phyloP scores from a whole-genome alignment of 2,888 invertebrate species.

The Leucoma salicis region DNA sequence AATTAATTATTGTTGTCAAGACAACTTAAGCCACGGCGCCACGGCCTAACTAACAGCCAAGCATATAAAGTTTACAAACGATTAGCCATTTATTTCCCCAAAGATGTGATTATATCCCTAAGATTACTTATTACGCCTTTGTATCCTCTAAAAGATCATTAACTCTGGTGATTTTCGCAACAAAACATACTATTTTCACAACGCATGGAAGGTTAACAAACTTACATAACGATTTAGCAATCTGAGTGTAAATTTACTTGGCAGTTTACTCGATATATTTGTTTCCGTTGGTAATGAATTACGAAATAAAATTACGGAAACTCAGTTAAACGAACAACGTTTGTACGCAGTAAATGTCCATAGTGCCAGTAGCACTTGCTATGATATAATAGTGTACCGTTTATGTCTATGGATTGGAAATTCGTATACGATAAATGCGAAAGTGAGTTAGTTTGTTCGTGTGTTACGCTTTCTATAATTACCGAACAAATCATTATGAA shows the following conservation, averaged over 20 bases:
- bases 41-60: constrained; percentile 10
- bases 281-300: constrained; percentile 11
- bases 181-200: constrained; percentile 7
- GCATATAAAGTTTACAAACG: constrained; percentile 19
- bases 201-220: constrained; percentile 14
- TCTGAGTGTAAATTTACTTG: constrained; percentile 12
- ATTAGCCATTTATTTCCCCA: constrained; percentile 15
- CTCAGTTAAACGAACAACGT: neutral
- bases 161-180: neutral
- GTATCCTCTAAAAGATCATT: constrained; percentile 3
- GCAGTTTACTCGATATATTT: constrained; percentile 30
- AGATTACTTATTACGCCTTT: constrained; percentile 11
- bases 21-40: constrained; percentile 12
- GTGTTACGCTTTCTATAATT: no score
- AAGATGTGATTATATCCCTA: constrained; percentile 7
- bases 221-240: constrained; percentile 15
- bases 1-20: constrained; percentile 9
- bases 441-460: no score
- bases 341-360: neutral
- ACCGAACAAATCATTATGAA: no score
- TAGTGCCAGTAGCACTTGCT: neutral
- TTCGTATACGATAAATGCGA: no score
- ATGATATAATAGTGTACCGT: constrained; percentile 1
- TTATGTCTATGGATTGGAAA: constrained; percentile 4
- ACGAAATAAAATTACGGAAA: neutral